These are phyloP conservation scores for Pocillopora meandrina DNA, from an alignment of 92 coral and sea anemone genomes.

Conservation along the genomic window DNA sequence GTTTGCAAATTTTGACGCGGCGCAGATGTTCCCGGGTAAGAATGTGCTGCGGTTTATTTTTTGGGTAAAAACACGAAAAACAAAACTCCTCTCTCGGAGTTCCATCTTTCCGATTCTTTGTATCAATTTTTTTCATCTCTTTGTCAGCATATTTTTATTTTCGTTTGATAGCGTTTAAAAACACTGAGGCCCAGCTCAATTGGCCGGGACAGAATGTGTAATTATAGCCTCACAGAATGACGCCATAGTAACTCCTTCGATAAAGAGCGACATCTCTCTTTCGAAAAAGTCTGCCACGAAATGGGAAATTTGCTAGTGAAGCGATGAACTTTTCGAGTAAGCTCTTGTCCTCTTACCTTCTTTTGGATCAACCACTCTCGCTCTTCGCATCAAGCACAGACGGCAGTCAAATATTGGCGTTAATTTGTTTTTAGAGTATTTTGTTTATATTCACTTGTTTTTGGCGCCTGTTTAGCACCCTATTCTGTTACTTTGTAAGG, in stretches of 20 bases:
- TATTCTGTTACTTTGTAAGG: background rate
- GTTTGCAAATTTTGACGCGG: no score
- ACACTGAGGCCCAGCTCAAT: no score
- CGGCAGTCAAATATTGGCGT: background rate
- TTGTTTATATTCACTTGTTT: background rate
- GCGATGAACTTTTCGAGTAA: background rate
- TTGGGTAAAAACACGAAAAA: no score
- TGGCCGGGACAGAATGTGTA: background rate
- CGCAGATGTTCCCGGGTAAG: background rate
- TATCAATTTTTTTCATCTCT: no score
- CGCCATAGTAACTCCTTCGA: background rate
- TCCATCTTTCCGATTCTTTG: no score
- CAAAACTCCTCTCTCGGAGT: no score
- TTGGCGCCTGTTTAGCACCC: background rate
- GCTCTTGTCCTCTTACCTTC: background rate
- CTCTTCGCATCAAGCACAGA: background rate
- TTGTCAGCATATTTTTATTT: no score
- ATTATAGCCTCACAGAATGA: background rate
- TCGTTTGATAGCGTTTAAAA: no score
- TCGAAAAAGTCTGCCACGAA: background rate
- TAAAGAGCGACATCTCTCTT: background rate
- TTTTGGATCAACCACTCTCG: background rate
- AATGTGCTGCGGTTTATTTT: background rate
- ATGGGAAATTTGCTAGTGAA: background rate
- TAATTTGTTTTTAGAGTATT: background rate